Percentiles rank a stretch among this genome's conserved stretches.
phyloP scores from a whole-genome alignment of 2,797 vertebrate genomes.

The Sternotherus odoratus region DNA sequence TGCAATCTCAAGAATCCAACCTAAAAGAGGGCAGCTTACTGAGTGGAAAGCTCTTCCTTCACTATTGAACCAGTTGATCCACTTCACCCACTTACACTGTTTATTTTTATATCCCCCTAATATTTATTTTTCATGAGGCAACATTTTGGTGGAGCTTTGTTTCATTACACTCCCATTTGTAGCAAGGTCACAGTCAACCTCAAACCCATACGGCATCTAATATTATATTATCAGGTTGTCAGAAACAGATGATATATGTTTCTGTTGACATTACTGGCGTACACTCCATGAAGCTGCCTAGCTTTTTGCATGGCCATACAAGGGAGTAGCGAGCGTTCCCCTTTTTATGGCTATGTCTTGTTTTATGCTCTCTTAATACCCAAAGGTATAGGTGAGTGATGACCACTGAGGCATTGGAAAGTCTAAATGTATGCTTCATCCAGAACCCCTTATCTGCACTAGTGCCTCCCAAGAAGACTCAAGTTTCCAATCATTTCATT shows the following conservation, averaged over 20 bases:
- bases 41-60: not conserved
- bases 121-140: not conserved
- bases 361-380: fast-evolving
- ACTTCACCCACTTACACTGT: not conserved
- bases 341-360: not conserved
- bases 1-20: not conserved
- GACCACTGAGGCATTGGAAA: not conserved
- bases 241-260: not conserved
- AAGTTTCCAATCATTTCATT: not conserved
- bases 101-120: not conserved
- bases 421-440: not conserved
- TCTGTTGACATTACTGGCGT: not conserved
- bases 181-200: not conserved
- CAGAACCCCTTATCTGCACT: not conserved
- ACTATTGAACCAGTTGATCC: not conserved
- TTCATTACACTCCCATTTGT: not conserved
- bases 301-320: not conserved
- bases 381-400: not conserved
- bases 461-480: not conserved
- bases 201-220: not conserved
- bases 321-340: fast-evolving
- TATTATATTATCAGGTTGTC: not conserved
- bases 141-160: not conserved
- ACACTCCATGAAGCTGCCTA: not conserved
- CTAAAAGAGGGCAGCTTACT: not conserved